phyloP scores from a whole-genome alignment of 2,113 vertebrate species.

The Heteronetta atricapilla region DNA sequence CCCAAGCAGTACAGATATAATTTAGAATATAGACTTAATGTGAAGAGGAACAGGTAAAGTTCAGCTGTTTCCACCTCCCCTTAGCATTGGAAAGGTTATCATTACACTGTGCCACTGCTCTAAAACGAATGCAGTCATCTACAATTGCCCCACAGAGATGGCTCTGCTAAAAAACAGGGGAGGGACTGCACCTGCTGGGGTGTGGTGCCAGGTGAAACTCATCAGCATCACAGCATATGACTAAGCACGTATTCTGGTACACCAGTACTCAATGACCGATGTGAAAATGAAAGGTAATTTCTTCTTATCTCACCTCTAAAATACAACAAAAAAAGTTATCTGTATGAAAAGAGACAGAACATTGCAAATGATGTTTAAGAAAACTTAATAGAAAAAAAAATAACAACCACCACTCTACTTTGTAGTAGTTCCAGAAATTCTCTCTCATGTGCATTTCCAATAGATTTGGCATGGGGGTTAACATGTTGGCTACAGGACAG shows the following conservation, averaged over 20 bases:
- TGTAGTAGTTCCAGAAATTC: not conserved
- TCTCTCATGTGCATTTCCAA: not conserved
- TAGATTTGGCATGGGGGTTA: not conserved
- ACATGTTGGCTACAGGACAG: not conserved
- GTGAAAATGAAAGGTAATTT: not conserved
- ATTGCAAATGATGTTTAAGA: not conserved
- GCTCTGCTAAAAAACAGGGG: slow-evolving; percentile 11
- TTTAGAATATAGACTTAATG: not conserved
- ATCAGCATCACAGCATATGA: slow-evolving; percentile 16
- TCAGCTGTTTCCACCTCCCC: not conserved
- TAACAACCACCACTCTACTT: not conserved
- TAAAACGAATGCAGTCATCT: slow-evolving; percentile 23
- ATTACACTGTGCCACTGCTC: not conserved
- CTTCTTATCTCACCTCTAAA: not conserved
- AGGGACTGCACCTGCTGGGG: not conserved
- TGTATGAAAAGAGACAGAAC: accelerated
- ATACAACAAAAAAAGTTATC: not conserved
- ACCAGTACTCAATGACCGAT: not conserved
- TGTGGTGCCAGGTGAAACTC: slow-evolving; percentile 45
- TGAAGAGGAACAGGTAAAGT: not conserved
- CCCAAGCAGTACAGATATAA: not conserved
- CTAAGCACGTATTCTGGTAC: not conserved
- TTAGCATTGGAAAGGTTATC: not conserved
- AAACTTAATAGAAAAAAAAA: not conserved
- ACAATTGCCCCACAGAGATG: slow-evolving; percentile 7